Percentiles rank a stretch among this genome's conserved stretches.
Conservation (phyloP, 1,140 invertebrate genomes). For the Aphelenchoides fujianensis region DNA sequence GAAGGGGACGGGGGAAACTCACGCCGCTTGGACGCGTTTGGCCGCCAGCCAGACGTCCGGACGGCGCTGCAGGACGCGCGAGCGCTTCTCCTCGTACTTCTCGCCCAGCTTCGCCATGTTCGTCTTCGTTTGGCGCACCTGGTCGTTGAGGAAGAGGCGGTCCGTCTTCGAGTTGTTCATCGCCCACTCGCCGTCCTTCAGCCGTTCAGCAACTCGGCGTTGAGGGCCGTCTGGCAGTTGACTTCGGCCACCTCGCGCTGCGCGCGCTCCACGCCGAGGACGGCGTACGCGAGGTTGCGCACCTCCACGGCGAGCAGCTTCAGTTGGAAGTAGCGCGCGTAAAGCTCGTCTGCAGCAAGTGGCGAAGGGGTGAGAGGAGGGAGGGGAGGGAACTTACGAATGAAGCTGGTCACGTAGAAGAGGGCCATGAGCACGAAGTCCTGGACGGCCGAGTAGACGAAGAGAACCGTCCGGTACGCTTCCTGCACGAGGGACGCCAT, state of each 20-base stretch:
- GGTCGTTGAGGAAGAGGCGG: background rate
- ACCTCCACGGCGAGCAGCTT: background rate
- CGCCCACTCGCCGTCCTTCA: slow-evolving; percentile 1
- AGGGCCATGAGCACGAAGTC: too few species aligned
- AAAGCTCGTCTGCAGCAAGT: background rate
- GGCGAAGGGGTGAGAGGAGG: background rate
- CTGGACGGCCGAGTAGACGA: too few species aligned
- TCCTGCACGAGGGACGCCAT: too few species aligned
- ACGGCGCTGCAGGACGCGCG: background rate
- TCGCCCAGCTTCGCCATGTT: background rate
- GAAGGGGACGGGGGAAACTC: too few species aligned
- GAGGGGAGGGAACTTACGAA: background rate
- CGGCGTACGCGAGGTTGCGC: background rate
- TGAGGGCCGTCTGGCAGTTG: background rate
- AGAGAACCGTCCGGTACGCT: too few species aligned
- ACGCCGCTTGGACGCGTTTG: background rate
- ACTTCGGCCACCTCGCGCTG: background rate
- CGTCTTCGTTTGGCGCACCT: background rate
- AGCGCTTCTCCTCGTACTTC: background rate
- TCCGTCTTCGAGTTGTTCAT: background rate
- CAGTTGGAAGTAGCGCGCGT: background rate
- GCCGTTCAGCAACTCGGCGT: background rate
- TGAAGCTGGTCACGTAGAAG: too few species aligned
- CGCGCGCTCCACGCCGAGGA: background rate
- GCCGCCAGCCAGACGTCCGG: background rate